Base-by-base conservation (phyloP, 2,888 invertebrate species). In the Brassicogethes aeneus region DNA sequence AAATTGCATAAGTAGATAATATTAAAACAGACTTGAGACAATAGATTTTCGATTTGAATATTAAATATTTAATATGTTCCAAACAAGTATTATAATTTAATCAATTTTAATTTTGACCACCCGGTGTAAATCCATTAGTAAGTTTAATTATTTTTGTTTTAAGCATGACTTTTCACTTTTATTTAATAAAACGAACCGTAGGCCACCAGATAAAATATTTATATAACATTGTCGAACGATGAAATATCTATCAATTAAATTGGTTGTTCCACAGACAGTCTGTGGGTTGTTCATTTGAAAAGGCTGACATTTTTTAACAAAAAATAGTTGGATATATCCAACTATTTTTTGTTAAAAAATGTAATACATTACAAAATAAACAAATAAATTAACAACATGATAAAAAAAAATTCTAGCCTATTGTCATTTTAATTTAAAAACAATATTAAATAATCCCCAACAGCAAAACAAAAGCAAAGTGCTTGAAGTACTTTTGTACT, bases 51-150 rank as follows among this genome's bases (percentile, higher is more conserved):
- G 10, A 23, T 23, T 23, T 23, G 23, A 23, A 23, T 23, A 23
- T 23, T 23, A 7, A 23, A 23, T 23, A 23, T 23, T 23, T n/a
- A n/a, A 23, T 23, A 23, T 23, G 10, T 23, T 23, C 5, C 5
- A 7, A 23, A 23, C 14, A 5, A 12, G 12, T 32, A 32, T 32
- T 32, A 32, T 32, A 32, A 32, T 32, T 32, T 5, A 32, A 32
- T 32, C 32, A 32, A 32, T 32, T 32, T 12, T 32, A 23, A 13
- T 32, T 32, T 32, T 32, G 32, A 32, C 32, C 32, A 32, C 32
- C 32, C 32, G 32, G 32, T 32, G 32, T 32, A 32, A 32, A 32
- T 32, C 32, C 32, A 32, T 32, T 32, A 32, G 32, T 32, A 32
- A 32, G 3, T 32, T 32, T 32, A 32, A 32, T 32, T 32, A 32